These are phyloP conservation scores for Eonycteris spelaea DNA, from an alignment of 2,113 vertebrate genomes.

Conservation along the genomic window DNA sequence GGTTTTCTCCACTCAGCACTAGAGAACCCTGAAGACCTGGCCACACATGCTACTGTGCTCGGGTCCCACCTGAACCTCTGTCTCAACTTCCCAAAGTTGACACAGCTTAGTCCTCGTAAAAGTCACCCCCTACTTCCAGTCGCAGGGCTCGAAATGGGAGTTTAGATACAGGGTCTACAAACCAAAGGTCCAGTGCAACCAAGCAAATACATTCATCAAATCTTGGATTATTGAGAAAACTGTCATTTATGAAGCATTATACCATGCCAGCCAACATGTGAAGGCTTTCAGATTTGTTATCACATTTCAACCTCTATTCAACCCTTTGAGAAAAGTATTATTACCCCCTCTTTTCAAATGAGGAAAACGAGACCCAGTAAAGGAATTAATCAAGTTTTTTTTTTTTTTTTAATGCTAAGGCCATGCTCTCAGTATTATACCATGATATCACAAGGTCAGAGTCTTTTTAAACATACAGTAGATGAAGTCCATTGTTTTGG, in stretches of 20 bases:
- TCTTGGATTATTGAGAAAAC: neutral
- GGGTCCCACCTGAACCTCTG: neutral
- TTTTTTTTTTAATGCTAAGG: neutral
- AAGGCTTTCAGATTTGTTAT: neutral
- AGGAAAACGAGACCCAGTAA: neutral
- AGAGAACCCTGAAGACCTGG: neutral
- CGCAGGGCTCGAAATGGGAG: neutral
- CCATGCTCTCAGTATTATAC: neutral
- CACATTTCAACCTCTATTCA: neutral
- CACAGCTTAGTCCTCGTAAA: neutral
- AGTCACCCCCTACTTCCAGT: neutral
- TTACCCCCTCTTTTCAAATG: neutral
- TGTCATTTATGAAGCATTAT: neutral
- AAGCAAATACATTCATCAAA: neutral
- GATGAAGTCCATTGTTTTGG: neutral
- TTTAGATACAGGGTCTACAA: neutral
- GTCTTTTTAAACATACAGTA: neutral
- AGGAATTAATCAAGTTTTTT: neutral
- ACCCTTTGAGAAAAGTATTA: neutral
- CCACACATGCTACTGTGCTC: neutral
- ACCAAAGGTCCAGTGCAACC: neutral
- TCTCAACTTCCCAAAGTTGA: neutral
- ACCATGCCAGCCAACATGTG: neutral
- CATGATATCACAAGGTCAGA: neutral
- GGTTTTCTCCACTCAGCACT: neutral